Base-by-base conservation (phyloP, 2,113 vertebrate species). In the Cryptomyrus ogoouensis region DNA sequence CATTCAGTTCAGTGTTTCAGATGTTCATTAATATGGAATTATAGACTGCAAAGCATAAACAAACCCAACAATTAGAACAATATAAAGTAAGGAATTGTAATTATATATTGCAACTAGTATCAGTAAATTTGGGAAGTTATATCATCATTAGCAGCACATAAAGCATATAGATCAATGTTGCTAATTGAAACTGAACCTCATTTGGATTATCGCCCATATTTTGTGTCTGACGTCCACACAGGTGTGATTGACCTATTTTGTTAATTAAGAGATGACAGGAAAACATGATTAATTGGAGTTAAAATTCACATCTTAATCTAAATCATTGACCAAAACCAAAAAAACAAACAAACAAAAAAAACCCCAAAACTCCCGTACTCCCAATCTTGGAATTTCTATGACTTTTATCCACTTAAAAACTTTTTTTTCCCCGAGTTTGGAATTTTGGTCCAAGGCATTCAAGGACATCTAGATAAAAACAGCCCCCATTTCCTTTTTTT, bases 401-500 rank as follows among this genome's bases (percentile, higher is more conserved):
- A 42, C 31, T 80, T 70, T 80, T 74, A 74, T 74, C 66, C n/a
- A 74, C 12, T 13, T 74, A 74, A 17, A 31, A 39, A 6, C n/a
- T 39, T 80, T 80, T 77, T 35, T 31, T 87, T 53, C 6, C 15
- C 27, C 2, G 44, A 49, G 46, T n/a, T 31, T 87, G 85, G n/a
- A 49, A 27, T 31, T 87, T 27, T n/a, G 15, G 15, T 80, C 74
- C 74, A 42, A 19, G 17, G 74, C 74, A 42, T 80, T 80, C 74
- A 80, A 80, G 74, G 74, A 80, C 74, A 80, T 80, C 70, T 77
- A 39, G 35, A 80, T 80, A 80, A 80, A 77, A 80, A 80, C 31
- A 80, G 74, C 17, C 74, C 35, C 35, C 17, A 19, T 80, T 42
- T 80, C 31, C 31, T 42, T 80, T 80, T 70, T 80, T 80, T 70